Evolutionary conservation across 1,140 invertebrate species (phyloP).

Genomic region (Apis cerana): DNA sequence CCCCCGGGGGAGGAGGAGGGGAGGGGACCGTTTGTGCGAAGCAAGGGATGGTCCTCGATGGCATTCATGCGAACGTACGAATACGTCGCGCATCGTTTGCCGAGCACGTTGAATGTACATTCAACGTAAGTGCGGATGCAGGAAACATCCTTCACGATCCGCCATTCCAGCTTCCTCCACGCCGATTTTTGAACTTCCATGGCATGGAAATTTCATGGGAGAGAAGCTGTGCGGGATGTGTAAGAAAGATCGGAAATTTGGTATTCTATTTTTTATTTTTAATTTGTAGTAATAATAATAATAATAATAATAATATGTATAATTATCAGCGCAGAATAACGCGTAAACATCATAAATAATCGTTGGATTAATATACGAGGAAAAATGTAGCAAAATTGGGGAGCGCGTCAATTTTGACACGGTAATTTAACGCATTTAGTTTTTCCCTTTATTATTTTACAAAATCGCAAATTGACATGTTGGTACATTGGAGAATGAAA

Average conservation of each 20-base stretch:
- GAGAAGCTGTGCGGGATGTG: no score
- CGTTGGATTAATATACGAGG: no score
- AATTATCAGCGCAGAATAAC: no score
- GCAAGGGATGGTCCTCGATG: not conserved
- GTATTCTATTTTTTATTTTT: no score
- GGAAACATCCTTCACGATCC: constrained; percentile 31
- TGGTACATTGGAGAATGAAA: not conserved
- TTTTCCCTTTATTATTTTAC: not conserved
- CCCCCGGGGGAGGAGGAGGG: no score
- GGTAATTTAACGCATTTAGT: not conserved
- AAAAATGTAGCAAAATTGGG: no score
- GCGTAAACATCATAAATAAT: no score
- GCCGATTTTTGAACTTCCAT: constrained; percentile 6
- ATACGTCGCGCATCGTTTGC: constrained; percentile 28
- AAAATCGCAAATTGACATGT: not conserved
- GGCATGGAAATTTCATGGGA: no score
- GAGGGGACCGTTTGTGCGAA: not conserved
- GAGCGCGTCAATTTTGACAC: not conserved
- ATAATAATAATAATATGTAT: no score
- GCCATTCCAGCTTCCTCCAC: constrained; percentile 21
- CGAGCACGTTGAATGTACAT: constrained; percentile 6
- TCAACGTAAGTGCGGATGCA: constrained; percentile 26
- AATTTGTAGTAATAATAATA: no score
- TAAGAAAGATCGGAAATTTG: no score
- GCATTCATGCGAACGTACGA: constrained; percentile 24